A percentile compares a stretch with the other conserved stretches of the same genome.
Evolutionary conservation across 2,888 invertebrate genomes (phyloP).

Genomic region (Beris chalybata): DNA sequence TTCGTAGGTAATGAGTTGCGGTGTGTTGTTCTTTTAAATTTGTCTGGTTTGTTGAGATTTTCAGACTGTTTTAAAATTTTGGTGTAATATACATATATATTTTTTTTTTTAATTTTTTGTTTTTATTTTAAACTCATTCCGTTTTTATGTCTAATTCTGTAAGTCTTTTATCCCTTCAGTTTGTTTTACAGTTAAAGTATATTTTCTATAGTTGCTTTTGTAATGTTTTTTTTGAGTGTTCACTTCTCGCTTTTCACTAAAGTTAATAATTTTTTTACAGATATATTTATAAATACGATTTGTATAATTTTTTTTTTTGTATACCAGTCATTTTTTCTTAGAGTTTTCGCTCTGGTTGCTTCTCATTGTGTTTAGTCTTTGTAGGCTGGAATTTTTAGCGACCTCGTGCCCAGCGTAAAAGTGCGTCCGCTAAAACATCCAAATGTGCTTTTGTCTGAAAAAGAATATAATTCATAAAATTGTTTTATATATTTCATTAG

Average conservation of each 20-base stretch:
- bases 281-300: slow-evolving; percentile 30
- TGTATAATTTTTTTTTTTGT: slow-evolving; percentile 22
- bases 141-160: slow-evolving; percentile 22
- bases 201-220: slow-evolving; percentile 14
- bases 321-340: slow-evolving; percentile 25
- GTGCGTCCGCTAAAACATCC: slow-evolving; percentile 91
- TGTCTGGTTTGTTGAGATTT: neutral
- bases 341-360: slow-evolving; percentile 11
- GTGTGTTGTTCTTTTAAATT: neutral
- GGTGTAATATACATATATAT: neutral
- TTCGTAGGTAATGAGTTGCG: no score
- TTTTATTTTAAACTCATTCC: neutral
- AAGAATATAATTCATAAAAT: slow-evolving; percentile 43
- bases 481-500: neutral
- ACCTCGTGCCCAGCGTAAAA: slow-evolving; percentile 91
- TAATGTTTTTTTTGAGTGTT: slow-evolving; percentile 1
- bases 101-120: neutral
- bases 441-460: slow-evolving; percentile 93
- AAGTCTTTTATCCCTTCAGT: slow-evolving; percentile 30
- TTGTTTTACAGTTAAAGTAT: slow-evolving; percentile 15
- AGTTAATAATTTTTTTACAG: slow-evolving; percentile 19
- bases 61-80: neutral
- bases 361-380: neutral
- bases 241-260: neutral
- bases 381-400: slow-evolving; percentile 62